phyloP scores from a whole-genome alignment of 2,113 vertebrate genomes.

The Centropus bengalensis region DNA sequence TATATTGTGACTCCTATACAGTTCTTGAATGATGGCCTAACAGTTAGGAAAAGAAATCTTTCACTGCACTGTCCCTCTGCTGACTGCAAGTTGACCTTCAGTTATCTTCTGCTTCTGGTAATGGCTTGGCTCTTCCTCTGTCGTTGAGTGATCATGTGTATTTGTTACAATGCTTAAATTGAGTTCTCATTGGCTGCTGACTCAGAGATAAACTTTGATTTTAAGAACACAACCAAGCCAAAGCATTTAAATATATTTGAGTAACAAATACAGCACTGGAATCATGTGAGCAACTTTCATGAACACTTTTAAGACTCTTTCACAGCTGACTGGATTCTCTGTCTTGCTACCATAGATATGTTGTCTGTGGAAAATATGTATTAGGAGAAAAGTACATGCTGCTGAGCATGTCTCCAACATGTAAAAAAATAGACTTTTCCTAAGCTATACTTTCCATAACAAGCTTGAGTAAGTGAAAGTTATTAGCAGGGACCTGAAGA shows the following conservation, averaged over 20 bases:
- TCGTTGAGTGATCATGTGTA: accelerated
- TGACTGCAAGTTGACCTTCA: not conserved
- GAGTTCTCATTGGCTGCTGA: not conserved
- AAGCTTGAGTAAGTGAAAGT: not conserved
- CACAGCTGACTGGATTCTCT: not conserved
- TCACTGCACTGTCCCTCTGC: not conserved
- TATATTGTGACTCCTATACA: not conserved
- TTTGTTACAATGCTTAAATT: not conserved
- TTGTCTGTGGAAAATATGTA: not conserved
- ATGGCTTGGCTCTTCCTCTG: not conserved
- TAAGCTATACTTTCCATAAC: not conserved
- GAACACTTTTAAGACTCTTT: not conserved
- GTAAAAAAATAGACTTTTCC: not conserved
- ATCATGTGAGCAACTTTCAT: not conserved
- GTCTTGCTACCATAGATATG: accelerated
- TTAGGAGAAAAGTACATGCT: not conserved
- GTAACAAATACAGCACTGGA: not conserved
- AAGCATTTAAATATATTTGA: not conserved
- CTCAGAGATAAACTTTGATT: not conserved
- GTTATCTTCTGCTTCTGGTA: not conserved
- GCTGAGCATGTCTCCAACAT: not conserved
- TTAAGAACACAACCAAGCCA: not conserved
- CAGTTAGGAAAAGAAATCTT: not conserved
- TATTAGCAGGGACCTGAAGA: not conserved
- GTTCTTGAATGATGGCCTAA: not conserved